Base-by-base conservation (phyloP, 2,113 vertebrate species). In the Dicentrarchus labrax region DNA sequence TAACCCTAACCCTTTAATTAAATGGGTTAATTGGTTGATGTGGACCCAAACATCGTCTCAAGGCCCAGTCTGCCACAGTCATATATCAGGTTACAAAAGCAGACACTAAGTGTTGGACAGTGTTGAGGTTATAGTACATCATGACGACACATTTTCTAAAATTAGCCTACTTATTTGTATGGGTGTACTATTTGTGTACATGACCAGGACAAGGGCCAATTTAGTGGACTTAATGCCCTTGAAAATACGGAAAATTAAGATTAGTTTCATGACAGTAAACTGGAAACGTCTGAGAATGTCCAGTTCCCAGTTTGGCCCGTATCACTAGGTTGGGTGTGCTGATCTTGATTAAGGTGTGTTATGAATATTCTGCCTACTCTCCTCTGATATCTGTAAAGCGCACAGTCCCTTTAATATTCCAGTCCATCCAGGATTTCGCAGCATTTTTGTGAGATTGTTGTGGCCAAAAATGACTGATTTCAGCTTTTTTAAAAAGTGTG, bases 21-120 rank as follows among this genome's bases (percentile, higher is more conserved):
- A 82, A 65, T 66, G 54, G 56, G 38, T 47, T 56, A 75, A 61
- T 30, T 30, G 30, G 61, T 51, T 48, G 45, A 72, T 59, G 76
- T 67, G 41, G 51, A 30, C 12, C 41, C 6, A 71, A 76, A 68
- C 39, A 57, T 38, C 24, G 38, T 81, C 54, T 75, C 36, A 53
- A 45, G 16, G n/a, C 45, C 51, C 45, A 53, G 11, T 5, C 54
- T 17, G 62, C 19, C 54, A 60, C 13, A 19, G 39, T 21, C 30
- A 30, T 30, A 30, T 30, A 47, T 13, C 11, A 13, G 10, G 11
- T 13, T 47, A 13, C 45, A 47, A 13, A 4, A 47, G 11, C 45
- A 47, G 45, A 47, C 12, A 30, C 30, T 30, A 30, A 30, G 30
- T 30, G 30, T 30, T 30, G 30, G 30, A 30, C 30, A 30, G 30